Evolutionary conservation across 2,888 invertebrate species (phyloP), one percentile per base, ranked within the genome.

Genomic region (Anticlea derivata): DNA sequence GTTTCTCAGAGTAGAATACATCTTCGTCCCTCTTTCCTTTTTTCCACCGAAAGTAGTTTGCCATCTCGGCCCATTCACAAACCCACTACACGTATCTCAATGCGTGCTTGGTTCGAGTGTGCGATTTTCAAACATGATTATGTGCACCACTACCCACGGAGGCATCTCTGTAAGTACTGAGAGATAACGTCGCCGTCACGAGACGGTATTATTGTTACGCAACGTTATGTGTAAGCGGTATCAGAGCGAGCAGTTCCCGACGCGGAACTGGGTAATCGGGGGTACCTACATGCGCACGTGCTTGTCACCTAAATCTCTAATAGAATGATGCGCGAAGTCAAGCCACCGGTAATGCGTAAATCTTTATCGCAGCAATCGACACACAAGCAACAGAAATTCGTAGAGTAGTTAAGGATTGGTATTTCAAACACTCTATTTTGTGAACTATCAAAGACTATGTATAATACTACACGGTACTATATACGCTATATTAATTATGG

Each of bases 31-130:
- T 84, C 63, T 92, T 92, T 38, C 93, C 92, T 65, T 93, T 93
- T 70, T 93, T 94, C 94, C 94, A 94, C 58, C 93, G 92, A 73
- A 94, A 94, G 70, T 94, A 94, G 65, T 93, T 93, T 57, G 94
- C 92, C 94, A 94, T 62, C n/a, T 63, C 75, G 63, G 57, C 59
- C 61, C 63, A 66, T 56, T 61, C 71, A 67, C 66, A 70, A 38
- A 58, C 50, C 52, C 70, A 66, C 64, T 52, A 48, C 60, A 47
- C 51, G 49, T 55, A 68, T 65, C 38, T 46, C 46, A 53, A 24
- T 24, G 8, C 30, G 34, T 45, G 53, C 61, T 11, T 50, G 53
- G 61, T 58, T 48, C 50, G 37, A 51, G 46, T 46, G 46, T 49
- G 48, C 63, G 55, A 49, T 45, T 56, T 54, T 59, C 58, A 65